A percentile compares a stretch with the other conserved stretches of the same genome.
phyloP scores from a whole-genome alignment of 2,797 vertebrate species.

The Mormyrus hasselquistii region DNA sequence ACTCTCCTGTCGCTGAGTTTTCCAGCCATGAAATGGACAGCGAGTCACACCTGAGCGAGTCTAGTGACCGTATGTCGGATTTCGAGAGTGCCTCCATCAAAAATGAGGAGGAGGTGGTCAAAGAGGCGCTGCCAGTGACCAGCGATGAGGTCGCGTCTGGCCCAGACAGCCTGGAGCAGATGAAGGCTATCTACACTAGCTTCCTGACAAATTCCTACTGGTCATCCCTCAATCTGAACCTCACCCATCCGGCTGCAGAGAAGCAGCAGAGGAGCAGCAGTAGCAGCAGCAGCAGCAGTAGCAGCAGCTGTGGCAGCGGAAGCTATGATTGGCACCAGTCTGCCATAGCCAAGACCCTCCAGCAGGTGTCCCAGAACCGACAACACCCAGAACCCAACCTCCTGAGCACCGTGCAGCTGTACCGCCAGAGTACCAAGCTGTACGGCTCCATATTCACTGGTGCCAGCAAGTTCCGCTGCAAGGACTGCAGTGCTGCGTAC shows the following conservation, averaged over 20 bases:
- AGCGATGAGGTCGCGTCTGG: conserved; percentile 66
- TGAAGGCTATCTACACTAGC: conserved; percentile 96
- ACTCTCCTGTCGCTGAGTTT: conserved; percentile 75
- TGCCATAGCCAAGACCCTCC: conserved; percentile 87
- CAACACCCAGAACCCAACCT: conserved; percentile 77
- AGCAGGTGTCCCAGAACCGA: conserved; percentile 78
- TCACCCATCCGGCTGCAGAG: conserved; percentile 63
- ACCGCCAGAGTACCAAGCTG: conserved; percentile 91
- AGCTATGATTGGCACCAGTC: conserved; percentile 98
- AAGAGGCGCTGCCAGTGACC: conserved; percentile 57
- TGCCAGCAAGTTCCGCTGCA: conserved; percentile 97
- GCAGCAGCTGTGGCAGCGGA: conserved; percentile 83
- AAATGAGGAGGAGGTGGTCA: conserved; percentile 64
- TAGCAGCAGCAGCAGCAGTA: conserved; percentile 78
- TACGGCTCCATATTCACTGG: conserved; percentile 97
- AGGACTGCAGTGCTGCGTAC: conserved; percentile 94
- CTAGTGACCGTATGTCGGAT: conserved; percentile 84
- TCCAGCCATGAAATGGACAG: conserved; percentile 92
- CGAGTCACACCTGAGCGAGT: conserved; percentile 88
- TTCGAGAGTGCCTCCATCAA: conserved; percentile 81
- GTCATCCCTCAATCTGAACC: conserved; percentile 84
- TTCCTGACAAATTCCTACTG: conserved; percentile 93
- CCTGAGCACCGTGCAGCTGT: conserved; percentile 94
- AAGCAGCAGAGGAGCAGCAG: conserved; percentile 58
- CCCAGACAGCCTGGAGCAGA: conserved; percentile 91